phyloP scores from a whole-genome alignment of 1,140 invertebrate species.

The Papilio aristodemus region DNA sequence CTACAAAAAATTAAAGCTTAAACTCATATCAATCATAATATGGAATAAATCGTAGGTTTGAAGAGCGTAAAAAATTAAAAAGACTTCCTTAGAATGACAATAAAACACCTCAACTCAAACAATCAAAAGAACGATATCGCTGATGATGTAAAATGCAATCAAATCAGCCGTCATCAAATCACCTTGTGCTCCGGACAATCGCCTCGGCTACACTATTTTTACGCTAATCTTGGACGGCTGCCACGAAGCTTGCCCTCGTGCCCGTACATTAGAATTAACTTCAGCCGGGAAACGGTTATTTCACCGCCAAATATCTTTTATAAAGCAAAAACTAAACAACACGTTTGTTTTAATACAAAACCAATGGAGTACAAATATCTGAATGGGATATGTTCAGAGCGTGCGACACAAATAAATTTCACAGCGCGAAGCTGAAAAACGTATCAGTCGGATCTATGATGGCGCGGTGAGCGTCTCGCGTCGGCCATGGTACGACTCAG shows the following conservation, averaged over 20 bases:
- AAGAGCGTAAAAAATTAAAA: neutral
- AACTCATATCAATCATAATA: too few relatives aligned
- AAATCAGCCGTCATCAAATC: constrained; percentile 61
- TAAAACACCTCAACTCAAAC: neutral
- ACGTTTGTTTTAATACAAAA: constrained; percentile 49
- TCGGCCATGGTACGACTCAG: constrained; percentile 69
- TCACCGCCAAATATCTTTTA: constrained; percentile 57
- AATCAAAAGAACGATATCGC: neutral
- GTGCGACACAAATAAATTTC: constrained; percentile 65
- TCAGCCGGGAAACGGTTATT: constrained; percentile 61
- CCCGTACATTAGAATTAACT: constrained; percentile 69
- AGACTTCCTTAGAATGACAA: neutral
- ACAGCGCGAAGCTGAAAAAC: constrained; percentile 51
- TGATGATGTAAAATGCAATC: constrained; percentile 50
- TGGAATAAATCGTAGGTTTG: too few relatives aligned
- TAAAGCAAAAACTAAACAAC: constrained; percentile 46
- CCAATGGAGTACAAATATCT: constrained; percentile 59
- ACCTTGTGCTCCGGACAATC: constrained; percentile 63
- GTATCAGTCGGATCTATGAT: constrained; percentile 68
- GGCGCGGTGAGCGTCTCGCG: constrained; percentile 70
- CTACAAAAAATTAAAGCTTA: too few relatives aligned
- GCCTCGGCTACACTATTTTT: constrained; percentile 76
- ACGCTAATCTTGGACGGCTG: constrained; percentile 67
- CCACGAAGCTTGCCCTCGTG: constrained; percentile 64
- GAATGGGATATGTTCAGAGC: constrained; percentile 50